phyloP scores from a whole-genome alignment of 2,888 invertebrate genomes.

The Ganaspis brasiliensis region DNA sequence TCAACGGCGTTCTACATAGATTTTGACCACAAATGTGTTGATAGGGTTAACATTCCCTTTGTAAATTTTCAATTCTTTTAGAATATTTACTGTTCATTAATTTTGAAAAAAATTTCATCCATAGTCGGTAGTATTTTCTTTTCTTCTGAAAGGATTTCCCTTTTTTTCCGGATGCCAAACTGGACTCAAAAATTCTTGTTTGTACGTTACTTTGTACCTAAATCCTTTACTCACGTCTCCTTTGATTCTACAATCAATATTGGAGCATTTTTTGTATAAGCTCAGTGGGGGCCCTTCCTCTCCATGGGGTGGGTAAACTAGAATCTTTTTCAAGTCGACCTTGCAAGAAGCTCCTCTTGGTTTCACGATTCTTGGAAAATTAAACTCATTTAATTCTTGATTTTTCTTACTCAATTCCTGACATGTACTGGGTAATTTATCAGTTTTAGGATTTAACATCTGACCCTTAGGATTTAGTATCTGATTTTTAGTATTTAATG shows the following conservation, averaged over 20 bases:
- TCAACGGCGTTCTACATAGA: neutral
- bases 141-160: conserved; percentile 43
- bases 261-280: conserved; percentile 70
- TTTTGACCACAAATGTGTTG: no score
- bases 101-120: conserved; percentile 58
- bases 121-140: conserved; percentile 61
- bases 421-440: neutral
- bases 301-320: conserved; percentile 71
- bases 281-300: conserved; percentile 68
- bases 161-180: conserved; percentile 57
- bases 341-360: conserved; percentile 48
- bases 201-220: conserved; percentile 70
- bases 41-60: neutral
- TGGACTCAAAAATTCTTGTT: conserved; percentile 70
- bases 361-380: conserved; percentile 58
- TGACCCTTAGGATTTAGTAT: neutral
- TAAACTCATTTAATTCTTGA: neutral
- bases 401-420: neutral
- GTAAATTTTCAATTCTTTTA: neutral
- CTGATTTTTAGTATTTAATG: no score
- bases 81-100: neutral
- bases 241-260: conserved; percentile 66
- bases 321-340: conserved; percentile 61
- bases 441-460: neutral
- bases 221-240: conserved; percentile 65